Base-by-base conservation (phyloP, 2,797 vertebrate species). In the Lacerta bilineata region DNA sequence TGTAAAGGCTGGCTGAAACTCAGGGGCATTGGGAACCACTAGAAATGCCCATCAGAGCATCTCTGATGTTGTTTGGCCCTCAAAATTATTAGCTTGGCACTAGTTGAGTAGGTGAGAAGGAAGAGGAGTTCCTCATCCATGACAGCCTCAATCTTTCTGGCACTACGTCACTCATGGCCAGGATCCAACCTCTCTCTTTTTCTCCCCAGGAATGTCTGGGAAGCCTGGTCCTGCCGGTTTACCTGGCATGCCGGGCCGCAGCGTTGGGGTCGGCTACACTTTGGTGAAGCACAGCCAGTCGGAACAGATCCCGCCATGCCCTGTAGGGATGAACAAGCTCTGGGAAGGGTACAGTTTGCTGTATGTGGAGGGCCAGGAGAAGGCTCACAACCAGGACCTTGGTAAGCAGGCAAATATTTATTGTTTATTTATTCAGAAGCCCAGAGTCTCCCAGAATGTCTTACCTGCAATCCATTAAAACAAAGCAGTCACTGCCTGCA, bases 211-310 rank as follows among this genome's bases (percentile, higher is more conserved):
- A 88, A 77, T 27, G 39, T 95, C 97, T 1, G 98, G 98, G 81
- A 94, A 95, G n/a, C 92, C 92, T 0, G 98, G 98, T 0, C 89
- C 90, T 0, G 92, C 94, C 0, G 98, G 98, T 2, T 69, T 95
- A 86, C 97, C 98, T 0, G 98, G 98, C 10, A 87, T 95, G 50
- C 95, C 97, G 0, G 96, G 96, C 0, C 98, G 98, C 41, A 97
- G 97, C 0, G 25, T 93, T 86, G 95, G 96, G 2, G 97, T 99
- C 27, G 98, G 98, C 43, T 98, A 98, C 95, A 99, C 98, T 0
- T 96, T 99, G 92, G 98, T 99, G 93, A 99, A 98, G 92, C 98
- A 99, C 97, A 99, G 99, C 89, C 98, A 99, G 94, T 97, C 96
- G 2, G 95, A 96, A 15, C 97, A 98, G 90, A 97, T 99, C 50